phyloP scores from a whole-genome alignment of 2,888 invertebrate genomes.

The Caenorhabditis parvicauda region DNA sequence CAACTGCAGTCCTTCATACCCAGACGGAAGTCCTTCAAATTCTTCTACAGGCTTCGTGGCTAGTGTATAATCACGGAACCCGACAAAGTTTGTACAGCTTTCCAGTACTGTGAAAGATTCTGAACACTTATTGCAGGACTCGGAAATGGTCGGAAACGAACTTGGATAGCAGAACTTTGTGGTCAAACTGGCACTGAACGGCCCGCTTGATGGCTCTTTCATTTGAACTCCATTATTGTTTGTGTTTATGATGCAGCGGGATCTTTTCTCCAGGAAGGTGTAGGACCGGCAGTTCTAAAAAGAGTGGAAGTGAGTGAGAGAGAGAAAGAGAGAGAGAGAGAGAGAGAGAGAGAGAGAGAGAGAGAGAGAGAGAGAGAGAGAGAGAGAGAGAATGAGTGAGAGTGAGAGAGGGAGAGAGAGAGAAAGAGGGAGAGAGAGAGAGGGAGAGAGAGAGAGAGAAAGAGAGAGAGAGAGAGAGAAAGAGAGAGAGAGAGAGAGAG shows the following conservation, averaged over 20 bases:
- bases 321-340: no score
- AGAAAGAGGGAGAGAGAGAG: no score
- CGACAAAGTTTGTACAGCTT: slow-evolving; percentile 53
- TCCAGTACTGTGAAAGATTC: slow-evolving; percentile 50
- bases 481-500: no score
- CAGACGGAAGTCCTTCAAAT: slow-evolving; percentile 58
- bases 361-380: no score
- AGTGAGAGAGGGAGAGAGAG: no score
- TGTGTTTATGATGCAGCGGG: slow-evolving; percentile 28
- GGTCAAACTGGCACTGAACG: slow-evolving; percentile 36
- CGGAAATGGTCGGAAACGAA: slow-evolving; percentile 2
- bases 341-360: no score
- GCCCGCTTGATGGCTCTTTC: slow-evolving; percentile 22
- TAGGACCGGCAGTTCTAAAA: slow-evolving; percentile 36
- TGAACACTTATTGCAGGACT: slow-evolving; percentile 11
- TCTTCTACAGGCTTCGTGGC: slow-evolving; percentile 47
- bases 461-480: no score
- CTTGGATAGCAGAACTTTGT: slow-evolving; percentile 46
- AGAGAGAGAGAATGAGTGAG: no score
- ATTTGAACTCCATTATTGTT: slow-evolving; percentile 35
- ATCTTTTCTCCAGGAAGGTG: slow-evolving; percentile 42
- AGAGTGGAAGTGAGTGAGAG: no score
- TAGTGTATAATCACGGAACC: slow-evolving; percentile 59
- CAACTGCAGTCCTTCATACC: slow-evolving; percentile 55
- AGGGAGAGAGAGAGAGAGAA: no score